Evolutionary conservation across 2,888 invertebrate genomes (phyloP).

Genomic region (Plebejus argus): DNA sequence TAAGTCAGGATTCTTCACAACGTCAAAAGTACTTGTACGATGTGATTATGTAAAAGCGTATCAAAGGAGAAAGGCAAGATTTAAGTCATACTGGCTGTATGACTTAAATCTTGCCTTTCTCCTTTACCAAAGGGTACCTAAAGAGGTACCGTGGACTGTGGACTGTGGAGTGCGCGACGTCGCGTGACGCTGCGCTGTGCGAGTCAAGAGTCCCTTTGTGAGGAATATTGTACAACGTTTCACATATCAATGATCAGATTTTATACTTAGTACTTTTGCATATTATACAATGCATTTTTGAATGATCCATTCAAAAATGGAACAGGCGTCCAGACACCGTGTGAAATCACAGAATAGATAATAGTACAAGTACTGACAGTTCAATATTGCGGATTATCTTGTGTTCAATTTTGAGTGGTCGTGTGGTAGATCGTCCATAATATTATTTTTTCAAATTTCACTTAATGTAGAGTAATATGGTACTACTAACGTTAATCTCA

Average conservation of each 20-base stretch:
- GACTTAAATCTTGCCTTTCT: too few relatives aligned
- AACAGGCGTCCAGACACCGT: too few relatives aligned
- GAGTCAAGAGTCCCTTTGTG: slow-evolving; percentile 1
- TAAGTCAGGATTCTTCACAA: not conserved
- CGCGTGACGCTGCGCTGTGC: not conserved
- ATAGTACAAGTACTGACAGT: too few relatives aligned
- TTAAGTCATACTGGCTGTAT: too few relatives aligned
- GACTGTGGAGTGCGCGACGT: too few relatives aligned
- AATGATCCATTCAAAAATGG: too few relatives aligned
- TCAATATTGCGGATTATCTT: too few relatives aligned
- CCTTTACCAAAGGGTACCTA: too few relatives aligned
- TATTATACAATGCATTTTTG: too few relatives aligned
- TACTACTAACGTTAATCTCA: not conserved
- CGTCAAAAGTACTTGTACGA: not conserved
- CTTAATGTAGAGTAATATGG: not conserved
- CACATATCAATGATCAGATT: slow-evolving; percentile 10
- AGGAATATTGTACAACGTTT: slow-evolving; percentile 11
- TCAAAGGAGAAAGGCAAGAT: slow-evolving; percentile 19
- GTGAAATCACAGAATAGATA: too few relatives aligned
- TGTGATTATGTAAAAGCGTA: not conserved
- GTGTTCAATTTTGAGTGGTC: not conserved
- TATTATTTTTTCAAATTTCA: not conserved
- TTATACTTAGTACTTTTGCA: not conserved
- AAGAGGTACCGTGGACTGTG: not conserved
- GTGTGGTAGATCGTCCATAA: not conserved